Evolutionary conservation across 1,140 invertebrate species (phyloP).

Genomic region (Acarapis woodi): DNA sequence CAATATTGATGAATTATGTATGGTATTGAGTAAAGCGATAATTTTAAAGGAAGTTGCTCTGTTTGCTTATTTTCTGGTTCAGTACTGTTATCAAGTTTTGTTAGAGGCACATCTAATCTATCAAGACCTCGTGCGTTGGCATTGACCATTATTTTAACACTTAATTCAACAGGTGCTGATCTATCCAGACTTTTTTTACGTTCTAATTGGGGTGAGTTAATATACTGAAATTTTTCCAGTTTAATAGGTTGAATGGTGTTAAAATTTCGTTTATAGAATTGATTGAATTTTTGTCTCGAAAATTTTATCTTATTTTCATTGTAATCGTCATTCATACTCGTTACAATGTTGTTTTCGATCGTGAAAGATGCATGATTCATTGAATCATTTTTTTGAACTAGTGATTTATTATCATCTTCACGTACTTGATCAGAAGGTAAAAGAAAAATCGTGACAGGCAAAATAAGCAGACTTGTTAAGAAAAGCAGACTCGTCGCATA

Average conservation of each 20-base stretch:
- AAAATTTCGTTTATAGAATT: neutral
- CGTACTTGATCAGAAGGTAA: slow-evolving; percentile 9
- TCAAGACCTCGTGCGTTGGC: neutral
- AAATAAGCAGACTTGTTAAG: slow-evolving; percentile 9
- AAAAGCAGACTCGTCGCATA: slow-evolving; percentile 10
- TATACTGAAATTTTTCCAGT: slow-evolving; percentile 5
- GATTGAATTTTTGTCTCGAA: neutral
- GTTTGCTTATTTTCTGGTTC: neutral
- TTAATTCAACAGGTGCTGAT: too few relatives aligned
- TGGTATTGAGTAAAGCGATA: slow-evolving; percentile 8
- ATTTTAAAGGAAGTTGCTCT: slow-evolving; percentile 4
- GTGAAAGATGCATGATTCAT: neutral
- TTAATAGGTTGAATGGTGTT: slow-evolving; percentile 2
- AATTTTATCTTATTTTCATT: neutral
- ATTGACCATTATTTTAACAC: too few relatives aligned
- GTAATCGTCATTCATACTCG: neutral
- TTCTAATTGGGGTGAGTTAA: neutral
- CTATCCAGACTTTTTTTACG: neutral
- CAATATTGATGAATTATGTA: slow-evolving; percentile 13
- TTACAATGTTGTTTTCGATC: too few relatives aligned
- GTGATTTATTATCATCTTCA: neutral
- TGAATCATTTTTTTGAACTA: neutral
- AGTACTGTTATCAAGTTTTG: neutral
- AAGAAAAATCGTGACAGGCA: slow-evolving; percentile 12
- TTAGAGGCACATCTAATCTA: neutral